These are phyloP conservation scores for Gymnocypris eckloni DNA, from an alignment of 2,797 vertebrate species.

Conservation along the genomic window DNA sequence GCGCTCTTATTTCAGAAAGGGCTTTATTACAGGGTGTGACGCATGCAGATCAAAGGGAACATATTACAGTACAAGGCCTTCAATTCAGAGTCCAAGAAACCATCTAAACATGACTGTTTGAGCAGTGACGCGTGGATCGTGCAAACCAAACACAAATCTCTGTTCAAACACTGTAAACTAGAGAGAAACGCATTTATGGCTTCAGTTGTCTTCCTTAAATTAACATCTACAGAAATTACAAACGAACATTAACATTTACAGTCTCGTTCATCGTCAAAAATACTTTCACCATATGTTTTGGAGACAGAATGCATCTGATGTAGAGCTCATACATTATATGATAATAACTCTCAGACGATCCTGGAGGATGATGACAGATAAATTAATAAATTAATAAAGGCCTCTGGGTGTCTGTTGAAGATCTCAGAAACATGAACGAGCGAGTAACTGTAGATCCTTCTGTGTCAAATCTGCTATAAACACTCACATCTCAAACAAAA, in stretches of 20 bases:
- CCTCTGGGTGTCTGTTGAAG: not conserved
- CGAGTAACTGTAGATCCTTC: not conserved
- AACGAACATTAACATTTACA: slow-evolving; percentile 68
- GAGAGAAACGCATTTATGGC: slow-evolving; percentile 27
- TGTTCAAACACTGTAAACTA: slow-evolving; percentile 8
- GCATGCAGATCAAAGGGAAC: slow-evolving; percentile 71
- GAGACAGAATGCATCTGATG: slow-evolving; percentile 69
- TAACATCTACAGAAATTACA: slow-evolving; percentile 75
- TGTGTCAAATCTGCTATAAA: not conserved
- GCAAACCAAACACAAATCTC: not conserved
- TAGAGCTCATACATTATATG: slow-evolving; percentile 39
- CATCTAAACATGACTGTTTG: not conserved
- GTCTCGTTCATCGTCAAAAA: slow-evolving; percentile 67
- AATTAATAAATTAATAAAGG: not conserved
- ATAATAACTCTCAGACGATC: not conserved
- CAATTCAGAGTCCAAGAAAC: not conserved
- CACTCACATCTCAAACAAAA: not conserved
- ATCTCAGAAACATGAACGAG: not conserved
- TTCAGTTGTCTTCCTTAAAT: slow-evolving; percentile 56
- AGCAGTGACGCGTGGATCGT: not conserved
- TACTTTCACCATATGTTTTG: slow-evolving; percentile 56
- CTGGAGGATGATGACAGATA: not conserved
- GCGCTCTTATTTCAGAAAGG: not conserved
- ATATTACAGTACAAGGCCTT: slow-evolving; percentile 46
- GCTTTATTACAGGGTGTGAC: slow-evolving; percentile 69